Base-by-base conservation (phyloP, 2,888 invertebrate species). In the Sericinus montela region DNA sequence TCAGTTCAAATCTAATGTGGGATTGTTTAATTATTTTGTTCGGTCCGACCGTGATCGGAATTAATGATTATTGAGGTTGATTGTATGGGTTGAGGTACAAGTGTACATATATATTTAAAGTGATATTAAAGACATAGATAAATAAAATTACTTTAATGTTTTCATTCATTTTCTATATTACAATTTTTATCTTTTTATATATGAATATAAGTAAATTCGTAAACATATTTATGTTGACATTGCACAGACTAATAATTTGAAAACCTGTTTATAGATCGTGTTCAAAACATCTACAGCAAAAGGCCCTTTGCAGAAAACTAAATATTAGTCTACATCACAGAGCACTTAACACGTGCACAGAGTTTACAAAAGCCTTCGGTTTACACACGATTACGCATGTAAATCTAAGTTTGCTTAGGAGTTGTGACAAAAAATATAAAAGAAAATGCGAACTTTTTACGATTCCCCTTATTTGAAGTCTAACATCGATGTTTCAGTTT, bases 21-120 rank as follows among this genome's bases (percentile, higher is more conserved):
- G 75, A 75, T 80, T 83, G 84, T 86, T 83, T 83, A 83, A 85
- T 85, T 86, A 84, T 84, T 85, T 82, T 69, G 76, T 71, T n/a
- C 73, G 69, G 69, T 69, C 63, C 68, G 65, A 63, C 65, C 79
- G 81, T 82, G 80, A 82, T 78, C 76, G 61, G 82, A 80, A 82
- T 85, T 80, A 79, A 83, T 80, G 67, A 68, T 63, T 67, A 65
- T 64, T 36, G 19, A 16, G 13, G 13, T 23, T 19, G 13, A 36
- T 19, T 3, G 3, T 19, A 19, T 19, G 19, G 2, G 19, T 19
- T 19, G 19, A 19, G 2, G 19, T 19, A n/a, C n/a, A 19, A 19
- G 19, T 19, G 19, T 5, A n/a, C 19, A 19, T n/a, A n/a, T n/a
- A 19, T 5, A 2, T 19, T 19, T 19, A 19, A 19, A 19, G 19